Conservation (phyloP, 2,888 invertebrate species). For the Sminthurinus aureus region DNA sequence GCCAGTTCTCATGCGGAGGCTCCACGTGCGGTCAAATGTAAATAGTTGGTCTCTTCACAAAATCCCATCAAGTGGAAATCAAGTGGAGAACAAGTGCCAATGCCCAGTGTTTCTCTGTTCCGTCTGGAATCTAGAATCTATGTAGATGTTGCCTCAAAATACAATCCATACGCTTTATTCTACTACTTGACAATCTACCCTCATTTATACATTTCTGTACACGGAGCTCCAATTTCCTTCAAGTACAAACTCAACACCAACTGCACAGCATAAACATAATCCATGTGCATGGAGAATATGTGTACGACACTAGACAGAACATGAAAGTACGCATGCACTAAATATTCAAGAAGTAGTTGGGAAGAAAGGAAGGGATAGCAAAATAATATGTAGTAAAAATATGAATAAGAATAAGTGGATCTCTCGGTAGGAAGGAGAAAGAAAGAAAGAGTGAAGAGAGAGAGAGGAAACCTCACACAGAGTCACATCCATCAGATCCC, state of each 20-base stretch:
- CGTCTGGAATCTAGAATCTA: background rate
- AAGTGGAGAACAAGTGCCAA: slow-evolving; percentile 28
- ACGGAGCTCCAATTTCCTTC: no score
- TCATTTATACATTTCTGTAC: no score
- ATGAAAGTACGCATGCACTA: no score
- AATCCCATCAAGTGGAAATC: slow-evolving; percentile 15
- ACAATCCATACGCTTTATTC: no score
- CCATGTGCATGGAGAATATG: no score
- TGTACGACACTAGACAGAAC: no score
- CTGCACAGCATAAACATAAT: no score
- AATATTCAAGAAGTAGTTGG: no score
- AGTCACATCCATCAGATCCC: slow-evolving; percentile 46
- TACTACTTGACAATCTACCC: no score
- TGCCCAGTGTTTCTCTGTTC: slow-evolving; percentile 5
- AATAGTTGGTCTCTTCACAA: slow-evolving; percentile 33
- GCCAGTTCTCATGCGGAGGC: slow-evolving; percentile 40
- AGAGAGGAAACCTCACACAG: slow-evolving; percentile 48
- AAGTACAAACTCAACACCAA: no score
- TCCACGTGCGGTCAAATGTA: slow-evolving; percentile 46
- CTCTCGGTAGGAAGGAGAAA: slow-evolving; percentile 41
- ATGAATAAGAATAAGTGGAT: slow-evolving; percentile 31
- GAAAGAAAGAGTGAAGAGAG: slow-evolving; percentile 25
- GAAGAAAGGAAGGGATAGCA: background rate
- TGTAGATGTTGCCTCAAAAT: no score
- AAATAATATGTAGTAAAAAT: slow-evolving; percentile 24